Evolutionary conservation across 2,888 invertebrate species (phyloP).

Genomic region (Ligdia adustata): DNA sequence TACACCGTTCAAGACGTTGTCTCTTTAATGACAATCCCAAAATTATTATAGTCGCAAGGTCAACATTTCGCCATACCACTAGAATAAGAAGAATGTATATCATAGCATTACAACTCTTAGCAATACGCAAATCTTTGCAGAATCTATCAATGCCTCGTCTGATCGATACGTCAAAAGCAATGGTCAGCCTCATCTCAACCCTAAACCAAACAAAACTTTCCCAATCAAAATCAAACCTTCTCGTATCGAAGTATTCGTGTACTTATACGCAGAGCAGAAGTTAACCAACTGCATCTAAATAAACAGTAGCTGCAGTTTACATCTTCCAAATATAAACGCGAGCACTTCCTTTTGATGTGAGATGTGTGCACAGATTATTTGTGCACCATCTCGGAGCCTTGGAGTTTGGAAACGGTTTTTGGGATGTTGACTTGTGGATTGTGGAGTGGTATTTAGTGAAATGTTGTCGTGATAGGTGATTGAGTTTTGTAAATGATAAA

Average conservation of each 20-base stretch:
- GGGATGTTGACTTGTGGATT: not conserved
- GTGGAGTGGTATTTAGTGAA: not conserved
- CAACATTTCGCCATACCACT: no score
- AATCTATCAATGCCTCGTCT: no score
- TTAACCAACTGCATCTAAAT: conserved; percentile 18
- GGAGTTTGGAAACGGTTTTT: conserved; percentile 1
- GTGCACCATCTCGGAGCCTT: conserved; percentile 17
- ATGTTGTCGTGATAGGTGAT: no score
- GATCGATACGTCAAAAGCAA: no score
- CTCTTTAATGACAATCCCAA: no score
- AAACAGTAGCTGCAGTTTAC: conserved; percentile 36
- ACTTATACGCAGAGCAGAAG: conserved; percentile 2
- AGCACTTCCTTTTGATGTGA: conserved; percentile 39
- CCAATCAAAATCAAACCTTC: not conserved
- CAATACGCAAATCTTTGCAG: no score
- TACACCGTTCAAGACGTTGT: no score
- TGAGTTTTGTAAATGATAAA: no score
- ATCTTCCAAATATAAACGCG: conserved; percentile 34
- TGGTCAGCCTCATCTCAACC: conserved; percentile 4
- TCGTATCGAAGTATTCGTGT: not conserved
- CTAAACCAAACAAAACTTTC: conserved; percentile 41
- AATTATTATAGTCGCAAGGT: no score
- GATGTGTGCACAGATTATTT: conserved; percentile 17
- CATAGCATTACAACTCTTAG: no score
- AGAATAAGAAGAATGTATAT: no score